phyloP scores from a whole-genome alignment of 2,797 vertebrate genomes.

The Sciurus vulgaris region DNA sequence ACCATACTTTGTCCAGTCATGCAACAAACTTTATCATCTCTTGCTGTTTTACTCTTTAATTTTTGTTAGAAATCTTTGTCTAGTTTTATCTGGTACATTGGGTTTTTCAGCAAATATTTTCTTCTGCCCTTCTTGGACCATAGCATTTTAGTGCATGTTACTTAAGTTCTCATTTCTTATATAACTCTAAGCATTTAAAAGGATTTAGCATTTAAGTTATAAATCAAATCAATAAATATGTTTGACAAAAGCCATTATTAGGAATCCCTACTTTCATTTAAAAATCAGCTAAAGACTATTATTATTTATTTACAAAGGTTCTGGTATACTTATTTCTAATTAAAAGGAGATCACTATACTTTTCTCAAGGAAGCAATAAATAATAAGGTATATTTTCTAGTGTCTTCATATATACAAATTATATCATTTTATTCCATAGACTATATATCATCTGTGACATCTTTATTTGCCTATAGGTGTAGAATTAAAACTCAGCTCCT shows the following conservation, averaged over 20 bases:
- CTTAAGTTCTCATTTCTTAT: background rate
- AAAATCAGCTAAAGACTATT: background rate
- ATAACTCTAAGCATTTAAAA: background rate
- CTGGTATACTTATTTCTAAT: background rate
- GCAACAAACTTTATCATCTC: background rate
- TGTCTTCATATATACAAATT: background rate
- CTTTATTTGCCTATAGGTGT: background rate
- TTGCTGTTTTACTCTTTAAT: background rate
- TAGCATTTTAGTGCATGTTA: background rate
- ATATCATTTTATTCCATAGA: background rate
- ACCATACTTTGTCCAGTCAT: background rate
- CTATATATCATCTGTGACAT: background rate
- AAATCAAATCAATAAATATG: slow-evolving; percentile 10
- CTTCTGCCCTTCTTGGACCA: background rate
- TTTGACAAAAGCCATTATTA: background rate
- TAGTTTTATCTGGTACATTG: background rate
- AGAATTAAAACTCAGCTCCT: slow-evolving; percentile 2
- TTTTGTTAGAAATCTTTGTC: background rate
- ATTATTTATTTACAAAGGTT: background rate
- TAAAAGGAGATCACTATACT: background rate
- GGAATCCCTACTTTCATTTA: background rate
- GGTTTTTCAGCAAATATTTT: background rate
- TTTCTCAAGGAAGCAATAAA: background rate
- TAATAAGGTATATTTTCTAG: background rate
- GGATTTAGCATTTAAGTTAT: background rate